Percentiles rank a stretch among this genome's conserved stretches.
phyloP scores from a whole-genome alignment of 1,140 invertebrate species.

The Elysia chlorotica region DNA sequence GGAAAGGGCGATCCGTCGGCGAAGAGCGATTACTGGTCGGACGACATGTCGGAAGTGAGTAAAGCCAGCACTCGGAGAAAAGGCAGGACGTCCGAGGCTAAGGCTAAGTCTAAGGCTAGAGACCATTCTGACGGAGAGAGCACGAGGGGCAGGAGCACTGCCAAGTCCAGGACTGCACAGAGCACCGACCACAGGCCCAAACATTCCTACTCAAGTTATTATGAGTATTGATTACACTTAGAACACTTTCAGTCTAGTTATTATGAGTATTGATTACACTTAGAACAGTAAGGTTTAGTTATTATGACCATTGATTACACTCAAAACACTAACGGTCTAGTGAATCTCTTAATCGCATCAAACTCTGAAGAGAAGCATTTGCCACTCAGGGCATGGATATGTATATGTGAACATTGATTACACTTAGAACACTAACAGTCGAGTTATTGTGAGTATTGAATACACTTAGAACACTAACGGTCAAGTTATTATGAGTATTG shows the following conservation, averaged over 20 bases:
- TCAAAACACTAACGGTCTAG: too few relatives aligned
- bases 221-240: conserved; percentile 10
- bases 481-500: conserved; percentile 24
- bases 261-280: conserved; percentile 6
- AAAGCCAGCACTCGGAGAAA: neutral
- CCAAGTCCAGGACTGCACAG: too few relatives aligned
- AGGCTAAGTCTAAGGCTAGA: neutral
- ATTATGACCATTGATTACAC: too few relatives aligned
- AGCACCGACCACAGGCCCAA: conserved; percentile 4
- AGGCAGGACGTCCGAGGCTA: neutral
- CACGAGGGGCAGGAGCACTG: neutral
- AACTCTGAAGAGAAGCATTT: neutral
- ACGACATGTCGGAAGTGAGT: neutral
- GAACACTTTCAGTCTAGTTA: conserved; percentile 17
- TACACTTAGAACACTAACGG: conserved; percentile 7
- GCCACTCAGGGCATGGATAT: neutral
- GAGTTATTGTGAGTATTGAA: neutral
- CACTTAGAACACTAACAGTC: neutral
- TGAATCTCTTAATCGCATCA: too few relatives aligned
- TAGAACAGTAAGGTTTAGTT: neutral
- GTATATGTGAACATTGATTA: neutral
- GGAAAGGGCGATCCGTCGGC: neutral
- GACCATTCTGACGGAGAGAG: conserved; percentile 17
- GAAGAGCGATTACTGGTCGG: neutral
- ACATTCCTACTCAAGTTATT: conserved; percentile 20